Evolutionary conservation across 2,888 invertebrate genomes (phyloP).

Genomic region (Cataglyphis altisquamis): DNA sequence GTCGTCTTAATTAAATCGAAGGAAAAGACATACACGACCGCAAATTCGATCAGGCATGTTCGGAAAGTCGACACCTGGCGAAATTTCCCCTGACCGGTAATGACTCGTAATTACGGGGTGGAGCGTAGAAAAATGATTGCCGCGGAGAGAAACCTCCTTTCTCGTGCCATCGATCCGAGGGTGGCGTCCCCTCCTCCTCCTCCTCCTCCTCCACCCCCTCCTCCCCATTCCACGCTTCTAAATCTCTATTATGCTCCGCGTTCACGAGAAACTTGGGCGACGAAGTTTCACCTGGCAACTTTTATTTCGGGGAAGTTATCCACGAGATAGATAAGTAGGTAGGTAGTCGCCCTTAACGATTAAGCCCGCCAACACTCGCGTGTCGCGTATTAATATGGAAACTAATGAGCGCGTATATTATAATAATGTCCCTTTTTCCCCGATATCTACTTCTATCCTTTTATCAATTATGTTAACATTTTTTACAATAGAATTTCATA

Average conservation of each 20-base stretch:
- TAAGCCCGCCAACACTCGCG: slow-evolving; percentile 53
- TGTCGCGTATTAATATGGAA: slow-evolving; percentile 39
- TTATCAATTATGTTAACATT: not conserved
- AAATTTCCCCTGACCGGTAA: slow-evolving; percentile 62
- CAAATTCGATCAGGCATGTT: slow-evolving; percentile 2
- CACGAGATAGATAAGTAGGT: not conserved
- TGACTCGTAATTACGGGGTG: slow-evolving; percentile 69
- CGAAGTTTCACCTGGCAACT: slow-evolving; percentile 55
- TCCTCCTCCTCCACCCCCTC: not conserved
- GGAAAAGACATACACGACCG: slow-evolving; percentile 38
- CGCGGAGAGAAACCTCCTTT: slow-evolving; percentile 49
- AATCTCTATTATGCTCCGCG: slow-evolving; percentile 45
- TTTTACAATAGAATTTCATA: slow-evolving; percentile 20
- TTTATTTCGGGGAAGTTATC: slow-evolving; percentile 64
- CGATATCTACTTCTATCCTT: not conserved
- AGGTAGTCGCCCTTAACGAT: slow-evolving; percentile 61
- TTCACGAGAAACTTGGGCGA: slow-evolving; percentile 33
- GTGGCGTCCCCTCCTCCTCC: not conserved
- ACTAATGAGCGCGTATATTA: slow-evolving; percentile 9
- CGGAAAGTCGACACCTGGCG: slow-evolving; percentile 59
- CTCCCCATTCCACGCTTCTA: slow-evolving; percentile 8
- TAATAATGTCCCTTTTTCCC: not conserved
- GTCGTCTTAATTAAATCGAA: slow-evolving; percentile 70
- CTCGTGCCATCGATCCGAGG: slow-evolving; percentile 63
- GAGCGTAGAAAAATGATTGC: slow-evolving; percentile 65